Evolutionary conservation across 1,140 invertebrate species (phyloP).

Genomic region (Macrobrachium rosenbergii): DNA sequence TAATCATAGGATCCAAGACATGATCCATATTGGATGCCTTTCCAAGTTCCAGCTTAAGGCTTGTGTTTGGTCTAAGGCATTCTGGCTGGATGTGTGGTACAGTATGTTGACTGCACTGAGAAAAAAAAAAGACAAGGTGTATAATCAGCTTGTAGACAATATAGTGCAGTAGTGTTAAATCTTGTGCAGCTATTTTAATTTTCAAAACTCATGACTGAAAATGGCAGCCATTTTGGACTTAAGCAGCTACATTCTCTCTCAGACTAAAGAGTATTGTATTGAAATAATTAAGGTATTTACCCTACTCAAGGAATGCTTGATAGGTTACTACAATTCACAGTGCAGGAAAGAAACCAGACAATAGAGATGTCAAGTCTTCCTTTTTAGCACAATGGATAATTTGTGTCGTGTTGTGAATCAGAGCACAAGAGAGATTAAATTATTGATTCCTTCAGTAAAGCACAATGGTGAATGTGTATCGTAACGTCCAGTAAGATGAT

Average conservation of each 20-base stretch:
- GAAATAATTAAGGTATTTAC: constrained; percentile 53
- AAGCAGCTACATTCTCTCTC: constrained; percentile 61
- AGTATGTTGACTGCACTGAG: constrained; percentile 31
- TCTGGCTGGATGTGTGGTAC: constrained; percentile 15
- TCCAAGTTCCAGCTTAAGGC: constrained; percentile 28
- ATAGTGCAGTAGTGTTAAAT: constrained; percentile 40
- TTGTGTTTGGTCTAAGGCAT: constrained; percentile 20
- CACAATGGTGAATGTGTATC: constrained; percentile 59
- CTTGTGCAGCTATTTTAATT: constrained; percentile 32
- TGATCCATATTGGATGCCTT: constrained; percentile 17
- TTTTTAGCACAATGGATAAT: constrained; percentile 62
- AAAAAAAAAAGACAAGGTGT: neutral
- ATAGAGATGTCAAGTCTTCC: constrained; percentile 63
- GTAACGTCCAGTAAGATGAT: constrained; percentile 60
- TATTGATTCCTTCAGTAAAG: constrained; percentile 57
- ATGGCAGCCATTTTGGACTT: constrained; percentile 53
- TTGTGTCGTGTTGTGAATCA: constrained; percentile 62
- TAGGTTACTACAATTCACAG: constrained; percentile 60
- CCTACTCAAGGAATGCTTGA: constrained; percentile 59
- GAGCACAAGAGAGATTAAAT: constrained; percentile 62
- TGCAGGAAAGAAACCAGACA: constrained; percentile 64
- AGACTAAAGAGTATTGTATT: constrained; percentile 50
- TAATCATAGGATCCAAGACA: constrained; percentile 23
- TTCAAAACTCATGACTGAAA: constrained; percentile 40
- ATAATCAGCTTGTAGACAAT: constrained; percentile 34